phyloP scores from a whole-genome alignment of 2,797 vertebrate genomes.

The Staurois parvus region DNA sequence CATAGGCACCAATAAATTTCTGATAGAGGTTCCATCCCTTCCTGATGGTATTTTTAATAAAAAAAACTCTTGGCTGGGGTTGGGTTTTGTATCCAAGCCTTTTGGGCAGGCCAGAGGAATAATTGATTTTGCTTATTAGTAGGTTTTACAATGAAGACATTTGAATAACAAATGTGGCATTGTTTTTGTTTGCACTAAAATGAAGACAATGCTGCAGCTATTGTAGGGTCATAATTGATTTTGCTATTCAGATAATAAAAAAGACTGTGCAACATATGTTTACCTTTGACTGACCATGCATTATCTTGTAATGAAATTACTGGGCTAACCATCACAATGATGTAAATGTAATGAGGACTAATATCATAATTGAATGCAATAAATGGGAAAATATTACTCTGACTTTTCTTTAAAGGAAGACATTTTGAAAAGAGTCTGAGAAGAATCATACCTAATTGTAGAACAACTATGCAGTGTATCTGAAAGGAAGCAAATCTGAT shows the following conservation, averaged over 20 bases:
- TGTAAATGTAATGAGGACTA: slow-evolving; percentile 54
- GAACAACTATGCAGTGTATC: slow-evolving; percentile 66
- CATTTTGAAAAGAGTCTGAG: slow-evolving; percentile 62
- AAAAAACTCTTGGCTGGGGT: too few species aligned
- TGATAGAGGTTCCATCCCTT: too few species aligned
- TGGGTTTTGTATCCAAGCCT: too few species aligned
- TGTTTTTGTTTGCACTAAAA: neutral
- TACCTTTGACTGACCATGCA: slow-evolving; percentile 41
- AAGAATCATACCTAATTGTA: slow-evolving; percentile 68
- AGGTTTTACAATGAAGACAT: neutral
- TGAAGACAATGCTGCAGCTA: neutral
- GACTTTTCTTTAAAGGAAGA: slow-evolving; percentile 57
- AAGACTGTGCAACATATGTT: slow-evolving; percentile 37
- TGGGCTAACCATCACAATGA: slow-evolving; percentile 39
- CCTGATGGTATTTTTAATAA: too few species aligned
- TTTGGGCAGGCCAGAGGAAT: too few species aligned
- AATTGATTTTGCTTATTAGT: too few species aligned
- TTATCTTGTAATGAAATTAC: slow-evolving; percentile 48
- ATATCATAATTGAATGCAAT: slow-evolving; percentile 53
- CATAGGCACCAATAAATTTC: too few species aligned
- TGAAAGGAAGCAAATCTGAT: slow-evolving; percentile 75
- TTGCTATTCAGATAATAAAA: slow-evolving; percentile 36
- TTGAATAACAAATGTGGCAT: neutral
- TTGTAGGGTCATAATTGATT: slow-evolving; percentile 25
- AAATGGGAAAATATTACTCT: slow-evolving; percentile 49